Evolutionary conservation across 2,888 invertebrate genomes (phyloP).

Genomic region (Noctua comes): DNA sequence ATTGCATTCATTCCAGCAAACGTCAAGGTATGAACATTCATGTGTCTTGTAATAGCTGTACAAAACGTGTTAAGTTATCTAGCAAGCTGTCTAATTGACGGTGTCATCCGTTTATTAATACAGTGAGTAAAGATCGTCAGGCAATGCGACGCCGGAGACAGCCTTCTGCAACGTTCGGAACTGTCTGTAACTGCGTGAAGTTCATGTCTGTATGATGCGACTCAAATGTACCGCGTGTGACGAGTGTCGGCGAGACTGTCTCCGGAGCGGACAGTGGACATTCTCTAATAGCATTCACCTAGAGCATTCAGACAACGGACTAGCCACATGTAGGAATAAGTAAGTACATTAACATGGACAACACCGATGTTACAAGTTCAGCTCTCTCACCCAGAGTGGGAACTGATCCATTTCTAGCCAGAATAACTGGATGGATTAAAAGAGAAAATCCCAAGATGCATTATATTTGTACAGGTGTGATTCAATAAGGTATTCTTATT

Average conservation of each 20-base stretch:
- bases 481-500: constrained; percentile 57
- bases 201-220: constrained; percentile 36
- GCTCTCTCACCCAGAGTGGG: constrained; percentile 92
- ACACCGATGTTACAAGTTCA: constrained; percentile 86
- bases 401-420: constrained; percentile 92
- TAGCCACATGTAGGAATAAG: constrained; percentile 82
- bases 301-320: constrained; percentile 88
- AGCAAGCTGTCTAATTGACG: constrained; percentile 83
- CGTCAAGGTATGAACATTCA: constrained; percentile 75
- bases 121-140: constrained; percentile 73
- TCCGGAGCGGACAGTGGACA: constrained; percentile 83
- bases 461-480: constrained; percentile 75
- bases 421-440: constrained; percentile 91
- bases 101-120: constrained; percentile 76
- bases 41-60: constrained; percentile 69
- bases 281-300: constrained; percentile 89
- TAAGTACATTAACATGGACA: constrained; percentile 85
- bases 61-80: constrained; percentile 76
- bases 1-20: constrained; percentile 85
- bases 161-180: constrained; percentile 65
- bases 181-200: constrained; percentile 42
- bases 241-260: constrained; percentile 76
- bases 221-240: constrained; percentile 29
- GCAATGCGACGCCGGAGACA: constrained; percentile 83
- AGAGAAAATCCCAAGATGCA: constrained; percentile 87